Base-by-base conservation (phyloP, 2,888 invertebrate species). In the Cephalotes varians region DNA sequence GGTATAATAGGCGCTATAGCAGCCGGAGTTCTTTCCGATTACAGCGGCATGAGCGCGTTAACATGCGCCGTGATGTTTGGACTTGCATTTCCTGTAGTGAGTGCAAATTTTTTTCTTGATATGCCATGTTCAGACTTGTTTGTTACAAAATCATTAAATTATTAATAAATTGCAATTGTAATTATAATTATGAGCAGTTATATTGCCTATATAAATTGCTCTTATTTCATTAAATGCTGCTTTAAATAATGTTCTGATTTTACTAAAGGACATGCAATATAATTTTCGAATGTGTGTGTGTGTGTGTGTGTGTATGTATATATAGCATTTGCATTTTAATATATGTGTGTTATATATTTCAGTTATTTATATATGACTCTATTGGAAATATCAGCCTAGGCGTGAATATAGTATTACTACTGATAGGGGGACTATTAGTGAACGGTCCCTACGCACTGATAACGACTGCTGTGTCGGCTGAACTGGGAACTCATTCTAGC, bases 371-470 rank as follows among this genome's bases (percentile, higher is more conserved):
- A 31, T 98, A 98, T 94, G 97, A 98, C 93, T 95, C 95, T 85
- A 96, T 97, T 94, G 98, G 98, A 40, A 96, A 96, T 1, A 88
- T 95, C 0, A 96, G 96, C 67, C 93, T 97, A 84, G 92, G 93
- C 6, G 87, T 96, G 0, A 98, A 97, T 93, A 96, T 97, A 87
- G 86, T 95, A 28, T 94, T 99, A 86, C 95, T 99, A 85, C 93
- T 98, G 74, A 82, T 97, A 4, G 97, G 97, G 47, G 99, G 99
- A 5, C 95, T 97, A 86, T 95, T 99, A 65, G 99, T 99, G 0
- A 99, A 99, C 95, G 99, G 99, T 0, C 99, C 99, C 0, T 99
- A 99, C 94, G 98, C 99, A 6, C 96, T 99, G 74, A 99, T 99
- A 92, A 99, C 99, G 3, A 99, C 99, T 0, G 98, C 99, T 0